Conservation (phyloP, 2,113 vertebrate species). For the Podiceps cristatus region DNA sequence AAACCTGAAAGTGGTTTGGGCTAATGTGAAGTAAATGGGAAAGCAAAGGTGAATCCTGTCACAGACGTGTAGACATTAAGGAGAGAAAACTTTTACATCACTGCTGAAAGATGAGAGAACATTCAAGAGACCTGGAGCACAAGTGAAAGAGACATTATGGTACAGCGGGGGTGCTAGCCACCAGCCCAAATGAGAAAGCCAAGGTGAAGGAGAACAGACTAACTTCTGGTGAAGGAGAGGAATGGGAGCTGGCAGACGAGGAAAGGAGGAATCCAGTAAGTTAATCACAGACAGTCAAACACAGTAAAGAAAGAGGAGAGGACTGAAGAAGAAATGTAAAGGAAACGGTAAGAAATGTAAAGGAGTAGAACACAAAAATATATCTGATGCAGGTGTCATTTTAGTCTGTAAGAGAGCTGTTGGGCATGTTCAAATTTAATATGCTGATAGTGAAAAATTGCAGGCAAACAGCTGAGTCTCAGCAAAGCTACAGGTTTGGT, state of each 20-base stretch:
- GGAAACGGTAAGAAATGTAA: not conserved
- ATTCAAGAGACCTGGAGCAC: not conserved
- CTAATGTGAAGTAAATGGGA: not conserved
- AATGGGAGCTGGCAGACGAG: not conserved
- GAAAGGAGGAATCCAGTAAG: not conserved
- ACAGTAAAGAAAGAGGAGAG: not conserved
- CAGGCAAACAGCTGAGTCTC: not conserved
- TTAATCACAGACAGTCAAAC: fast-evolving
- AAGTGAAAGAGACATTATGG: not conserved
- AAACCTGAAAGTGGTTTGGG: not conserved
- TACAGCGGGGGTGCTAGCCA: not conserved
- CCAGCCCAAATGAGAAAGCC: not conserved
- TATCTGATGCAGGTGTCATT: not conserved
- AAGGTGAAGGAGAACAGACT: not conserved
- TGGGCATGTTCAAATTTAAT: not conserved
- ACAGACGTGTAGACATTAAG: not conserved
- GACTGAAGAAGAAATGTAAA: not conserved
- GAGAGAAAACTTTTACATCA: not conserved
- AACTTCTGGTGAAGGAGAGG: not conserved
- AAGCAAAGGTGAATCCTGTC: not conserved
- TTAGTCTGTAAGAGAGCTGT: not conserved
- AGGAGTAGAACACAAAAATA: not conserved
- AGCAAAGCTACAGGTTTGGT: not conserved
- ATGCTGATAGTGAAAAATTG: not conserved
- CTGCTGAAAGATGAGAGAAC: not conserved